Evolutionary conservation across 2,888 invertebrate genomes (phyloP).

Genomic region (Harpagoxenus sublaevis): DNA sequence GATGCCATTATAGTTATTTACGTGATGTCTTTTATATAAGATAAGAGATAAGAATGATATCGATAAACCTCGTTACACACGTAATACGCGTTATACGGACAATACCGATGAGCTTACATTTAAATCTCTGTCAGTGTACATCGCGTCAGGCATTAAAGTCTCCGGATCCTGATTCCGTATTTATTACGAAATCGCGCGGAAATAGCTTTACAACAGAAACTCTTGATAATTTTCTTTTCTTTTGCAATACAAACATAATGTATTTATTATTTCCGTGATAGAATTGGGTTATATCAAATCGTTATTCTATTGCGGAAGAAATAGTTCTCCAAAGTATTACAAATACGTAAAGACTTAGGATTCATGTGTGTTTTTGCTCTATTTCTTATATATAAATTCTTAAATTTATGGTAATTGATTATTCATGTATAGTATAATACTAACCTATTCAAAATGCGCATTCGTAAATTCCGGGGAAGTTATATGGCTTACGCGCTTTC

Average conservation of each 20-base stretch:
- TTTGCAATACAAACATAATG: neutral
- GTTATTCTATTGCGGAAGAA: neutral
- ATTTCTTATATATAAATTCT: neutral
- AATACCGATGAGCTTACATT: neutral
- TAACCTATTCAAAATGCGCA: neutral
- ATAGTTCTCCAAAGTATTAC: neutral
- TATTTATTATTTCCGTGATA: slow-evolving; percentile 13
- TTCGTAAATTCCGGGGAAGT: neutral
- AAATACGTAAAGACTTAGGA: neutral
- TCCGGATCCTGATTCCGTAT: neutral
- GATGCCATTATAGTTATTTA: neutral
- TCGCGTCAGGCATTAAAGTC: slow-evolving; percentile 33
- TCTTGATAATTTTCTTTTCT: neutral
- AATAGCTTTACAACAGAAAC: neutral
- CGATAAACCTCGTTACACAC: neutral
- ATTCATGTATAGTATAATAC: neutral
- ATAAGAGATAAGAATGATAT: neutral
- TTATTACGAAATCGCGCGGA: neutral
- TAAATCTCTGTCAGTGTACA: neutral
- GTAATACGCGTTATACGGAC: neutral
- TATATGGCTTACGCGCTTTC: slow-evolving; percentile 15
- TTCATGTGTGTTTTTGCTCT: neutral
- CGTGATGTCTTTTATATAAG: neutral
- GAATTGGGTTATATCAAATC: neutral
- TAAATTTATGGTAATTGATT: neutral